Evolutionary conservation across 2,113 vertebrate species (phyloP), one percentile per base, ranked within the genome.

Genomic region (Trinectes maculatus): DNA sequence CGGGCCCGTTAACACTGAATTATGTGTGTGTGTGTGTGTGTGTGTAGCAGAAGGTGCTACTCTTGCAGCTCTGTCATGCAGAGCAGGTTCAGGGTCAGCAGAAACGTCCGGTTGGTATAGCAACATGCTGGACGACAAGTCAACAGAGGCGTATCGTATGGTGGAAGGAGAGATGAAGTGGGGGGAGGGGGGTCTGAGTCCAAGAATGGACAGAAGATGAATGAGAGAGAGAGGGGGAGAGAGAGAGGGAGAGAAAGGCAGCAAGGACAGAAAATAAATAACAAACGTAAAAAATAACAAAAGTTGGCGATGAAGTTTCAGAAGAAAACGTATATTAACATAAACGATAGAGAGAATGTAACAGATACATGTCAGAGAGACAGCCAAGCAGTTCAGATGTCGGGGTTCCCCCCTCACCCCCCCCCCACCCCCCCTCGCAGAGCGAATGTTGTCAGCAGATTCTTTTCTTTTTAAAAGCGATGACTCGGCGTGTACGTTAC

Each of bases 131-230:
- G 59, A 40, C 22, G 79, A 80, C 62, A 40, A 54, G 70, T 90
- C 86, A 89, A 91, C 86, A 91, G 54, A 77, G 58, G 29, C 67
- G 77, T 91, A 88, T 91, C 87, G 24, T 73, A 84, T 91, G 89
- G 83, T 84, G 90, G 89, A 91, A 31, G 89, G 71, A 33, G 80
- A 91, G 80, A 89, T 56, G 59, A 46, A 73, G 59, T 62, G 44
- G 46, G 60, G 10, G 5, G 29, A 26, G 52, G 56, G 42, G 18
- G 34, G 53, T 64, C 65, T 79, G 65, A 72, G 85, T 72, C 46
- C 58, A 73, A 79, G 65, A 80, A 83, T 76, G 74, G 47, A 54
- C 48, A 15, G 65, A 61, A 71, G 83, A 78, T 65, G 67, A 84
- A 89, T 15, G 64, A 22, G 48, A 28, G 46, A 36, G 58, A 37